phyloP scores from a whole-genome alignment of 2,113 vertebrate species.

The Cebidichthys violaceus region DNA sequence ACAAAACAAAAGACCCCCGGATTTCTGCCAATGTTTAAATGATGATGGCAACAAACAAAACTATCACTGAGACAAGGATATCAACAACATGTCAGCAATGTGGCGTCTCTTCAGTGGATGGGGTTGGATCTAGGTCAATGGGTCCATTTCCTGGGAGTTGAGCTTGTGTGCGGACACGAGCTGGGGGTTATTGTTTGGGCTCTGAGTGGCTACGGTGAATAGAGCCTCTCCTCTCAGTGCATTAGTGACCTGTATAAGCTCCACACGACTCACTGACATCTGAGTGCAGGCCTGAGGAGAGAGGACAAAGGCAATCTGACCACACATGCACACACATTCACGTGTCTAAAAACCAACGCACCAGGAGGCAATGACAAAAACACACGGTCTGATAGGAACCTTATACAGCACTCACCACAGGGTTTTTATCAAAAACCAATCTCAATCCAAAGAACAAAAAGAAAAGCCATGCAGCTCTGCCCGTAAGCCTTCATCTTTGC shows the following conservation, averaged over 20 bases:
- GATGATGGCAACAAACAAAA: slow-evolving; percentile 13
- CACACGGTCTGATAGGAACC: slow-evolving; percentile 59
- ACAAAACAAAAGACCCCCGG: not conserved
- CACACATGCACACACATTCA: slow-evolving; percentile 48
- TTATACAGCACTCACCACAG: slow-evolving; percentile 38
- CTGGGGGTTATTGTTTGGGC: slow-evolving; percentile 58
- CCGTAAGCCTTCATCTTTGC: slow-evolving; percentile 30
- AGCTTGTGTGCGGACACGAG: slow-evolving; percentile 51
- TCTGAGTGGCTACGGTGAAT: slow-evolving; percentile 65
- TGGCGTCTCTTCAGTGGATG: slow-evolving; percentile 32
- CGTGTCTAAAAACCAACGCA: slow-evolving; percentile 57
- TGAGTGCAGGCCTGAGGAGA: slow-evolving; percentile 73
- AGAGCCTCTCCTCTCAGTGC: slow-evolving; percentile 55
- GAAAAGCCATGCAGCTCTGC: slow-evolving; percentile 33
- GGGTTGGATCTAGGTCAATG: slow-evolving; percentile 75
- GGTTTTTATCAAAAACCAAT: slow-evolving; percentile 53
- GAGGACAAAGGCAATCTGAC: slow-evolving; percentile 71
- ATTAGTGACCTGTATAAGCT: slow-evolving; percentile 79
- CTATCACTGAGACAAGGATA: slow-evolving; percentile 24
- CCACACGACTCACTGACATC: slow-evolving; percentile 69
- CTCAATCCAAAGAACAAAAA: slow-evolving; percentile 42
- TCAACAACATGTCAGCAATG: slow-evolving; percentile 37
- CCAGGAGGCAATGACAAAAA: slow-evolving; percentile 53
- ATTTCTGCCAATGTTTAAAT: not conserved
- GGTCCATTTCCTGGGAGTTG: slow-evolving; percentile 68